These are phyloP conservation scores for Phrynosoma platyrhinos DNA, from an alignment of 2,113 vertebrate genomes.

Conservation along the genomic window DNA sequence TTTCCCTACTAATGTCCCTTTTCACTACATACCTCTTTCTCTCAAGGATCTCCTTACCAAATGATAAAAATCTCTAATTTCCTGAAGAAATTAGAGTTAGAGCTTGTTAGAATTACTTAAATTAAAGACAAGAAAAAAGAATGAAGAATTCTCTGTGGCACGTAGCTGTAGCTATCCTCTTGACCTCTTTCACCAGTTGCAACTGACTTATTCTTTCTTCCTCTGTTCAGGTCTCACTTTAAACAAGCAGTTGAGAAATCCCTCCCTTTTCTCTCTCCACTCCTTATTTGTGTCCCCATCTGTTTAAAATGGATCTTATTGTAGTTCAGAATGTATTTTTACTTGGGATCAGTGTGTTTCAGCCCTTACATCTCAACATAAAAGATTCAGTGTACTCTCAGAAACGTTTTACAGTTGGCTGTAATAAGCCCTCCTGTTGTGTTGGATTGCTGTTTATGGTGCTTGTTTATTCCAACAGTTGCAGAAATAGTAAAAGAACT, in stretches of 20 bases:
- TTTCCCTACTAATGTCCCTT: background rate
- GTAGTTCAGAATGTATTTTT: background rate
- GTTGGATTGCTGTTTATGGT: background rate
- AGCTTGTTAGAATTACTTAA: background rate
- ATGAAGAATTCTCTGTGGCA: background rate
- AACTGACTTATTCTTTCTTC: background rate
- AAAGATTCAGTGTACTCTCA: background rate
- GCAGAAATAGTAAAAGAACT: slow-evolving; percentile 90
- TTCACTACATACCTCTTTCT: background rate
- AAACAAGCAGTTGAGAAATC: background rate
- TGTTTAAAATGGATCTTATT: background rate
- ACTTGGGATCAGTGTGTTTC: background rate
- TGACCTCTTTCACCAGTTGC: background rate
- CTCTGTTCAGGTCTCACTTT: background rate
- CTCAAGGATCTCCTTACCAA: background rate
- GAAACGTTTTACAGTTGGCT: slow-evolving; percentile 33
- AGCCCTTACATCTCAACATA: background rate
- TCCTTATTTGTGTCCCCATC: background rate
- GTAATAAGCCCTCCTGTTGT: background rate
- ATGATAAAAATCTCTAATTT: background rate
- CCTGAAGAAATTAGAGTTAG: background rate
- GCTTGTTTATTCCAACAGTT: slow-evolving; percentile 79
- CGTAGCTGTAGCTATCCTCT: background rate
- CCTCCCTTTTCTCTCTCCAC: background rate
- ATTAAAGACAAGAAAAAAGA: background rate